These are phyloP conservation scores for Esox masquinongy DNA, from an alignment of 2,797 vertebrate genomes.

Conservation along the genomic window DNA sequence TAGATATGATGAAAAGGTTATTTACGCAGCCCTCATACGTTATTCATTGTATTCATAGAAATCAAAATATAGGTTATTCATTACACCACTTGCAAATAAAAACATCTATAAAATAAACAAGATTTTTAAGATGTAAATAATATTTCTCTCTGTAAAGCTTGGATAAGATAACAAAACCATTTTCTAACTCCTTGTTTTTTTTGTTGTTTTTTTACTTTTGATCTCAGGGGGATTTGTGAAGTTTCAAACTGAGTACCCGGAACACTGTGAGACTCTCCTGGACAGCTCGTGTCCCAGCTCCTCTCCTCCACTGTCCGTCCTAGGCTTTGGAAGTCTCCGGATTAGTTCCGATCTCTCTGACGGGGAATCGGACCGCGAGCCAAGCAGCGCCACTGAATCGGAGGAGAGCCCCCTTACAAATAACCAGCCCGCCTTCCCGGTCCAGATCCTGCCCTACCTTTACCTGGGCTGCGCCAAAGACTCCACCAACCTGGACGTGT, in stretches of 20 bases:
- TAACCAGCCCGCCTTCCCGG: conserved; percentile 93
- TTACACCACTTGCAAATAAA: background rate
- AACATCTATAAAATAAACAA: background rate
- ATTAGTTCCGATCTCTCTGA: conserved; percentile 97
- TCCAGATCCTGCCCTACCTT: conserved; percentile 96
- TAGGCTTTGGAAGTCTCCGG: conserved; percentile 91
- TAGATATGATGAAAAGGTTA: background rate
- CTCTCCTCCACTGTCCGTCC: conserved; percentile 87
- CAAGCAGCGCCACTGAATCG: conserved; percentile 90
- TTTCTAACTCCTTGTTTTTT: background rate
- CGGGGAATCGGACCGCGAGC: conserved; percentile 94
- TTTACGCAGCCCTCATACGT: background rate
- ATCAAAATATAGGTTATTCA: background rate
- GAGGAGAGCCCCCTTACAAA: conserved; percentile 95
- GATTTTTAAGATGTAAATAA: background rate
- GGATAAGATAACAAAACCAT: background rate
- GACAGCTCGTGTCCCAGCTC: conserved; percentile 90
- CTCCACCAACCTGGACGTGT: conserved; percentile 94
- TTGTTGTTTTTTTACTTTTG: background rate
- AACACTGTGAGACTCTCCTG: conserved; percentile 94
- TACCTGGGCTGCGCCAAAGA: conserved; percentile 99
- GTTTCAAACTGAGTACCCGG: conserved; percentile 92
- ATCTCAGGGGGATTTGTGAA: conserved; percentile 92
- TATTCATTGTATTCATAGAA: background rate
- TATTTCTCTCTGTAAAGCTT: background rate